Evolutionary conservation across 2,797 vertebrate species (phyloP), one percentile per base, ranked within the genome.

Genomic region (Gambusia yucatana): DNA sequence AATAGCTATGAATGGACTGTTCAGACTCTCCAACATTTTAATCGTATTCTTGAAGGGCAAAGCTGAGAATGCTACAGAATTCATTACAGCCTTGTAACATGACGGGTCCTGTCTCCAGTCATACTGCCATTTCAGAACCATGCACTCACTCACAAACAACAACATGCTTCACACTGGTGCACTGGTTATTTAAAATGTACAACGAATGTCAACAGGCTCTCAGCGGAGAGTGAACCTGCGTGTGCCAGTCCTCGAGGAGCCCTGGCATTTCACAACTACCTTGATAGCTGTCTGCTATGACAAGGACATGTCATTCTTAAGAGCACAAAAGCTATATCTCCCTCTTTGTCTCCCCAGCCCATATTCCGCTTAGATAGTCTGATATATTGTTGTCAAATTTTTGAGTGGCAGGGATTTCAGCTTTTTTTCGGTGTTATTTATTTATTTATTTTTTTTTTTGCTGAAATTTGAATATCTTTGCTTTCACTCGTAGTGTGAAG

Each of bases 191-290:
- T 90, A 41, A 59, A 86, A 90, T 86, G 76, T 50, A 81, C 81
- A 81, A 90, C 78, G 80, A 87, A 89, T 88, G 86, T 87, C 85
- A 86, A 80, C 81, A 87, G 82, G 79, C 81, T 76, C 73, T 41
- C 79, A 47, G 73, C 22, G 2, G 76, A 69, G 69, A 86, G 77
- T 52, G 73, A 86, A 84, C 63, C 74, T 81, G 75, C 75, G 39
- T n/a, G 76, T 61, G 59, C 77, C 69, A 47, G 84, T 80, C 82
- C 88, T 89, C 82, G 11, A 79, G 80, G 82, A 86, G 77, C 86
- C 84, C 85, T 86, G 90, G 90, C 86, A 89, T 92, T 89, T 92
- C 73, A 36, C 86, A 84, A 87, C 75, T 79, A 73, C 88, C 78
- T 85, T 30, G 25, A 80, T 67, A 73, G 86, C 75, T 57, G 80